These are phyloP conservation scores for Myiozetetes cayanensis DNA, from an alignment of 2,113 vertebrate species.

Conservation along the genomic window DNA sequence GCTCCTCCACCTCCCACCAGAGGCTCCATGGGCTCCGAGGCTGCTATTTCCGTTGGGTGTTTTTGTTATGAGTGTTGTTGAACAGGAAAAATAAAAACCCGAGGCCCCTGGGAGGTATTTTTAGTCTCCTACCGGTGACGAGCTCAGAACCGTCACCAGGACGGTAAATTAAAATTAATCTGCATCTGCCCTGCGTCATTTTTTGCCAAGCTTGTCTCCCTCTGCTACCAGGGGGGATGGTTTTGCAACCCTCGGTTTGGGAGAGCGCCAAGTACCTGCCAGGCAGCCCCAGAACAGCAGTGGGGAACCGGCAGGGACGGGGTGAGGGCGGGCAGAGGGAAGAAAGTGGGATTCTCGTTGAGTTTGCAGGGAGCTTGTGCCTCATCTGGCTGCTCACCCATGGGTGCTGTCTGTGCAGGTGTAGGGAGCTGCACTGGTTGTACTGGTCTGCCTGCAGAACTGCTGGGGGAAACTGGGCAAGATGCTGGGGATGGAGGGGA, in stretches of 20 bases:
- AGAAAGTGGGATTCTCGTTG: accelerated
- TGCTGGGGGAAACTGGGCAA: not conserved
- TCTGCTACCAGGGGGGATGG: not conserved
- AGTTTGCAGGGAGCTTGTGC: not conserved
- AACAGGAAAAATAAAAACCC: not conserved
- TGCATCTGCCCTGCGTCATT: not conserved
- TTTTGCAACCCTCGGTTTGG: not conserved
- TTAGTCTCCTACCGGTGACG: not conserved
- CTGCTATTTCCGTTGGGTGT: not conserved
- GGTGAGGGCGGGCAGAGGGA: not conserved
- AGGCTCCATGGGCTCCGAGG: not conserved
- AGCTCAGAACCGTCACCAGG: not conserved
- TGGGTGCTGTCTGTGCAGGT: accelerated
- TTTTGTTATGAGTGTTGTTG: not conserved
- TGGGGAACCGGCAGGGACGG: not conserved
- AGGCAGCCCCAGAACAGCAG: not conserved
- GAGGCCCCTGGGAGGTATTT: not conserved
- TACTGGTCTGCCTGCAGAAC: not conserved
- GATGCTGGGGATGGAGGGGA: not conserved
- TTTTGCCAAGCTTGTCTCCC: not conserved
- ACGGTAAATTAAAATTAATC: slow-evolving; percentile 22
- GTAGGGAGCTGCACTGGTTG: not conserved
- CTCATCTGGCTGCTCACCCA: accelerated
- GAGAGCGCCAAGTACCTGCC: not conserved
- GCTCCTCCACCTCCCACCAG: not conserved